Evolutionary conservation across 2,797 vertebrate genomes (phyloP).

Genomic region (Pelobates cultripes): DNA sequence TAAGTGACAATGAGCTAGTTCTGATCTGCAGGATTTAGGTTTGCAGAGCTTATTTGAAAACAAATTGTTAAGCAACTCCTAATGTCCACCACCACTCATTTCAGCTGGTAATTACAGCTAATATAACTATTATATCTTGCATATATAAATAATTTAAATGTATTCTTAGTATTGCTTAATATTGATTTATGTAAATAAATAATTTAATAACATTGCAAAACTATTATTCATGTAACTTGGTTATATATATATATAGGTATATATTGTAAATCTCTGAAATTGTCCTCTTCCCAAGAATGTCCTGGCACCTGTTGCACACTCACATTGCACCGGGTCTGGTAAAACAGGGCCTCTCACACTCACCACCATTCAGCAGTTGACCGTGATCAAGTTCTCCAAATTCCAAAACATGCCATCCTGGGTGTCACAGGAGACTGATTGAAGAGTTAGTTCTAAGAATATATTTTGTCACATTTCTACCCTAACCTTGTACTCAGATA

Average conservation of each 20-base stretch:
- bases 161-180: too few relatives aligned
- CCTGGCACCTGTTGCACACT: constrained; percentile 30
- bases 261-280: neutral
- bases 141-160: too few relatives aligned
- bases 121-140: too few relatives aligned
- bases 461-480: constrained; percentile 30
- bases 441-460: constrained; percentile 24
- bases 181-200: too few relatives aligned
- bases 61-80: too few relatives aligned
- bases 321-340: constrained; percentile 15
- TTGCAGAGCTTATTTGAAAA: too few relatives aligned
- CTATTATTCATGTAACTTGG: neutral
- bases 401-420: constrained; percentile 41
- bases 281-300: neutral
- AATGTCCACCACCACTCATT: too few relatives aligned
- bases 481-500: neutral
- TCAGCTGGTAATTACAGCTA: too few relatives aligned
- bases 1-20: too few relatives aligned
- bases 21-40: too few relatives aligned
- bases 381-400: constrained; percentile 39
- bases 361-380: constrained; percentile 32
- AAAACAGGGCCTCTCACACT: constrained; percentile 21
- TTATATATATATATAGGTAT: neutral
- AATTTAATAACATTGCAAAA: neutral
- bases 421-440: constrained; percentile 22